These are phyloP conservation scores for Lithosia quadra DNA, from an alignment of 2,888 invertebrate genomes.

Conservation along the genomic window DNA sequence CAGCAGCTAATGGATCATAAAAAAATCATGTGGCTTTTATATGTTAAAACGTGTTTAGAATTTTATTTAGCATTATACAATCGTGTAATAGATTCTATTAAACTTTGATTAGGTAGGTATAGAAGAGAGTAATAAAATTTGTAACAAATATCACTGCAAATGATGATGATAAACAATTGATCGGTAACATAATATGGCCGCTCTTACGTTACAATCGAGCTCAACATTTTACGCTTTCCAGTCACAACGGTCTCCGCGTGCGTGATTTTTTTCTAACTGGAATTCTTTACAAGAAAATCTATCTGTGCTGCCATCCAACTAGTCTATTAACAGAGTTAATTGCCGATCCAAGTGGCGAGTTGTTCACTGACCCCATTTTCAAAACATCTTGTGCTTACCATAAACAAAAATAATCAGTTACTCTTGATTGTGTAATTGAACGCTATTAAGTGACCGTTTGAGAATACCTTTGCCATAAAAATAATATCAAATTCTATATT, in stretches of 20 bases:
- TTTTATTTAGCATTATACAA: neutral
- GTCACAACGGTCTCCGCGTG: conserved; percentile 68
- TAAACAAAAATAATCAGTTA: conserved; percentile 1
- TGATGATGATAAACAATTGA: conserved; percentile 50
- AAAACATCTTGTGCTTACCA: conserved; percentile 28
- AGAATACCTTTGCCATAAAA: neutral
- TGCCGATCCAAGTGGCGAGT: conserved; percentile 72
- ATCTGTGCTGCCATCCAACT: conserved; percentile 49
- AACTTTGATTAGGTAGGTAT: no score
- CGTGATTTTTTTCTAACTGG: conserved; percentile 67
- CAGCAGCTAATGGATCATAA: neutral
- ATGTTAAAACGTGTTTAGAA: neutral
- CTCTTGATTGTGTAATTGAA: conserved; percentile 2
- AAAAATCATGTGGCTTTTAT: neutral
- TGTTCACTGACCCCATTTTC: conserved; percentile 64
- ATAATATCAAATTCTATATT: neutral
- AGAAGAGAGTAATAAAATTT: neutral
- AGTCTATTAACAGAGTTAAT: conserved; percentile 79
- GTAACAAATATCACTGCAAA: conserved; percentile 34
- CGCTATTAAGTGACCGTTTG: neutral
- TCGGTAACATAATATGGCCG: conserved; percentile 46
- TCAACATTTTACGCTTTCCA: conserved; percentile 81
- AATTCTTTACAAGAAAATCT: conserved; percentile 81
- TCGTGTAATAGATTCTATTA: no score
- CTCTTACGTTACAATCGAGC: conserved; percentile 42